A percentile compares a stretch with the other conserved stretches of the same genome.
phyloP scores from a whole-genome alignment of 2,797 vertebrate genomes.

The Pelochelys cantorii region DNA sequence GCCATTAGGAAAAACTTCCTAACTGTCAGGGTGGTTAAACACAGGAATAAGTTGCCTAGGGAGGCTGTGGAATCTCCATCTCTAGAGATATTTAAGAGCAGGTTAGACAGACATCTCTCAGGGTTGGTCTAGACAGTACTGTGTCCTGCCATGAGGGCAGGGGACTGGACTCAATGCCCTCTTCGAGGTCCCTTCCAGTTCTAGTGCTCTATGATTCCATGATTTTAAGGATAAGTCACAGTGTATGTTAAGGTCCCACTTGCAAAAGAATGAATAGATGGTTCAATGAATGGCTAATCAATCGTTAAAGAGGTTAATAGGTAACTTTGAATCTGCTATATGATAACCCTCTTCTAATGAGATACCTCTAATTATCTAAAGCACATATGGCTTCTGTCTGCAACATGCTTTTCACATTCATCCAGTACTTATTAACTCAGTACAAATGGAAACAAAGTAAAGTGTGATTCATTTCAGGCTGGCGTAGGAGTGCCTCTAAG shows the following conservation, averaged over 20 bases:
- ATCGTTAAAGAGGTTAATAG: neutral
- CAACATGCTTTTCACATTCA: neutral
- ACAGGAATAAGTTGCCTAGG: too few species aligned
- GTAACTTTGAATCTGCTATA: accelerated
- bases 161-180: too few species aligned
- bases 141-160: too few species aligned
- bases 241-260: neutral
- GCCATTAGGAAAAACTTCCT: too few species aligned
- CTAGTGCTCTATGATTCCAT: too few species aligned
- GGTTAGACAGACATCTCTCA: too few species aligned
- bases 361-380: neutral
- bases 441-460: constrained; percentile 6
- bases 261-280: neutral
- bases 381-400: neutral
- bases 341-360: neutral
- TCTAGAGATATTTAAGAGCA: too few species aligned
- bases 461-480: neutral
- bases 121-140: too few species aligned
- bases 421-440: neutral
- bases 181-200: too few species aligned
- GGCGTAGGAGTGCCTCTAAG: neutral
- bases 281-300: neutral
- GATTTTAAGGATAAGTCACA: neutral
- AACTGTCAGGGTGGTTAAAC: too few species aligned
- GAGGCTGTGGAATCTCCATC: too few species aligned